Evolutionary conservation across 2,888 invertebrate genomes (phyloP), one percentile per base, ranked within the genome.

Genomic region (Griposia aprilina): DNA sequence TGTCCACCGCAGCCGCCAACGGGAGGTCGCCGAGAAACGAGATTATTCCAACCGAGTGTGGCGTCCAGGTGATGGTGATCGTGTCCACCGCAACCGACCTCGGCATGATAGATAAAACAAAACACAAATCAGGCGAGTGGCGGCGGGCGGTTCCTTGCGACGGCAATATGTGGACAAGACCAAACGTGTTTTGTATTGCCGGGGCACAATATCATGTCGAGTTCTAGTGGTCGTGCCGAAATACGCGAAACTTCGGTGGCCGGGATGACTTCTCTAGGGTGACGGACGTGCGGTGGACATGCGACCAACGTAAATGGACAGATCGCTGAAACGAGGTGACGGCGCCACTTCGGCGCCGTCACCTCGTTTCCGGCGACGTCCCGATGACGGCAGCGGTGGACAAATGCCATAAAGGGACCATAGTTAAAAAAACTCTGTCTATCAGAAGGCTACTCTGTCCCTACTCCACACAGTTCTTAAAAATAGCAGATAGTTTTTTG

Each of bases 401-500:
- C 45, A n/a, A 17, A 66, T 17, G n/a, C 5, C 41, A 1, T 65
- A 65, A 36, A 11, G 11, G 17, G 36, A 48, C 48, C 26, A 50
- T 55, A 6, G 59, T 41, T 26, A 26, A 55, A 30, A 78, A 72
- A 20, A 7, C 0, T n/a, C 13, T 67, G 36, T 26, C 36, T 60
- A 60, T 66, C 59, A 66, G 59, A 66, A 65, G 30, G 30, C 15
- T 23, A 79, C 36, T 78, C 78, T 55, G 62, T 71, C 41, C 52
- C 23, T 52, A 68, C 11, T 48, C n/a, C 36, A 59, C 59, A 59
- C 15, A 55, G 50, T 82, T 65, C 71, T 65, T 65, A 83, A 55
- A 36, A 60, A 68, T 57, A 81, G 20, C 30, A 71, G 65, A 75
- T 57, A 55, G 60, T 76, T 72, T 45, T 84, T 84, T 78, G 84